Percentiles rank a stretch among this genome's conserved stretches.
Evolutionary conservation across 2,797 vertebrate species (phyloP).

Genomic region (Taenioides sp.): DNA sequence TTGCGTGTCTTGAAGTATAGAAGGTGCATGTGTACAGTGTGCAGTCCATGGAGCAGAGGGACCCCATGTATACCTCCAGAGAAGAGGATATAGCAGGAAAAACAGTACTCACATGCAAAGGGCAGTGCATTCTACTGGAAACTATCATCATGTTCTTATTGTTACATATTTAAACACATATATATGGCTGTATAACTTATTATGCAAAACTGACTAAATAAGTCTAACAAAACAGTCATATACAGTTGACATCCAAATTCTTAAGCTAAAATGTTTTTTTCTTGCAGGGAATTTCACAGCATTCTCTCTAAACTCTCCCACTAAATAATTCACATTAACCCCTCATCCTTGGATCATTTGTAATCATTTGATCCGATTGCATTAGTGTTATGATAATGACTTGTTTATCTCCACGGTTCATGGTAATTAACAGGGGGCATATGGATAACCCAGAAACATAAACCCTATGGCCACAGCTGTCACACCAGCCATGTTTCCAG

Average conservation of each 20-base stretch:
- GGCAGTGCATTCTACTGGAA: conserved; percentile 16
- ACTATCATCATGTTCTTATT: not conserved
- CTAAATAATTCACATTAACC: not conserved
- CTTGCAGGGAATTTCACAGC: not conserved
- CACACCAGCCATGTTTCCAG: not conserved
- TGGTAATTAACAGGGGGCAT: conserved; percentile 12
- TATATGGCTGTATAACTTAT: too few relatives aligned
- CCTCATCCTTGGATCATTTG: not conserved
- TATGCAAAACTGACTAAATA: too few relatives aligned
- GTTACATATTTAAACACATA: not conserved
- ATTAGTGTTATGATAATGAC: not conserved
- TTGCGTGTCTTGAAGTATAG: conserved; percentile 22
- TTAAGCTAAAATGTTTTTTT: not conserved
- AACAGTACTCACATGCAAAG: conserved; percentile 22
- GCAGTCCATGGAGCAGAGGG: conserved; percentile 29
- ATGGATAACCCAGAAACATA: conserved; percentile 10
- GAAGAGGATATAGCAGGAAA: conserved; percentile 12
- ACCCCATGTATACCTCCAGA: conserved; percentile 14
- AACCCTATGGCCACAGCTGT: conserved; percentile 8
- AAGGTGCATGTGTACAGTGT: conserved; percentile 43
- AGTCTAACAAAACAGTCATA: too few relatives aligned
- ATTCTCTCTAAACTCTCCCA: too few relatives aligned
- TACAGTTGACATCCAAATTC: not conserved
- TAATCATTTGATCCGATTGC: not conserved
- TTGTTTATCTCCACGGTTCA: not conserved